These are phyloP conservation scores for Chrysolina americana DNA, from an alignment of 2,888 invertebrate genomes.

Conservation along the genomic window DNA sequence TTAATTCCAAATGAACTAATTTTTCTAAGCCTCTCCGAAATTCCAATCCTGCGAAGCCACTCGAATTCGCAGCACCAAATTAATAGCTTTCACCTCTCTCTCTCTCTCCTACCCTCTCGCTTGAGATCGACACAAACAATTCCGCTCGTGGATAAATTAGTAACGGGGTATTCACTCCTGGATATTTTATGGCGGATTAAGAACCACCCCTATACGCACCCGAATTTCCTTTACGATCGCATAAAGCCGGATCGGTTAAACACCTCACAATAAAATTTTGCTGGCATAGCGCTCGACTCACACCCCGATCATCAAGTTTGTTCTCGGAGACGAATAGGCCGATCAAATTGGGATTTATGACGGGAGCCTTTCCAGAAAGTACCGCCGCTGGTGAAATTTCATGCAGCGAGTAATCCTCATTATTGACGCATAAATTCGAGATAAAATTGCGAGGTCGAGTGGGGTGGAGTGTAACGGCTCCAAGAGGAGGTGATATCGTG, in stretches of 20 bases:
- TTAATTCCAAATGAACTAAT: neutral
- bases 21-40: neutral
- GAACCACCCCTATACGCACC: conserved; percentile 29
- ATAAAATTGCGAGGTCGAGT: neutral
- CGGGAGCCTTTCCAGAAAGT: neutral
- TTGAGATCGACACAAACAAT: conserved; percentile 14
- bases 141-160: conserved; percentile 23
- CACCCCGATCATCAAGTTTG: conserved; percentile 33
- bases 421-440: conserved; percentile 1
- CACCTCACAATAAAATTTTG: conserved; percentile 50
- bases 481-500: no score
- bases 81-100: neutral
- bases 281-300: neutral
- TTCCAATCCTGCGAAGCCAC: neutral
- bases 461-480: neutral
- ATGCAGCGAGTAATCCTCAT: conserved; percentile 6
- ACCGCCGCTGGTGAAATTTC: neutral
- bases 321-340: conserved; percentile 7
- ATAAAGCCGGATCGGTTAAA: conserved; percentile 54
- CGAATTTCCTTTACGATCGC: conserved; percentile 54
- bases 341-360: conserved; percentile 21
- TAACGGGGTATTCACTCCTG: conserved; percentile 24
- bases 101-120: neutral
- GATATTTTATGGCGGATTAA: conserved; percentile 30
- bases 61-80: conserved; percentile 11